phyloP scores from a whole-genome alignment of 1,140 invertebrate species.

The Platyura marginata region DNA sequence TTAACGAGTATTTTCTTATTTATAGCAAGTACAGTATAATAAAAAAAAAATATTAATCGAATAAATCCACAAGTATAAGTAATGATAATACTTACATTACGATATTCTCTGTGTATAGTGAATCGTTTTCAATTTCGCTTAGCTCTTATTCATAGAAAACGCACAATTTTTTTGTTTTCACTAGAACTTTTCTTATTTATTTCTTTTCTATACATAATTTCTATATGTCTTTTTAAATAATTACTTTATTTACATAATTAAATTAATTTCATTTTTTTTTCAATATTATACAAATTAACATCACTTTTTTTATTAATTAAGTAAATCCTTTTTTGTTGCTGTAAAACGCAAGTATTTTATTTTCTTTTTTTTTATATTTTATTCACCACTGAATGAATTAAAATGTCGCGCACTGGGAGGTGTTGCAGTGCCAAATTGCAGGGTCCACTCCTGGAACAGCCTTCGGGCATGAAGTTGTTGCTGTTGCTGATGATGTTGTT shows the following conservation, averaged over 20 bases:
- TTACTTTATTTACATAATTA: neutral
- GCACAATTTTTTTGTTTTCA: no score
- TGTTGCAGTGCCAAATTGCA: conserved; percentile 17
- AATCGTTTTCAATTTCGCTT: no score
- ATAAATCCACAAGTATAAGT: no score
- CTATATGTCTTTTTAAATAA: neutral
- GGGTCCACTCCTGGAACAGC: conserved; percentile 20
- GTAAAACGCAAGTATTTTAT: neutral
- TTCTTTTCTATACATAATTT: no score
- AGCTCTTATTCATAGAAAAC: no score
- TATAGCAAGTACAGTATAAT: no score
- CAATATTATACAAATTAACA: neutral
- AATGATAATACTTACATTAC: no score
- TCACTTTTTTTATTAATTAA: neutral
- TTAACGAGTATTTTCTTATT: no score
- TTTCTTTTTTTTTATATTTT: conserved; percentile 7
- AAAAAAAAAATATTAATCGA: no score
- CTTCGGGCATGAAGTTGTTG: conserved; percentile 23
- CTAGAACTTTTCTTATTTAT: no score
- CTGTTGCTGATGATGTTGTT: conserved; percentile 23
- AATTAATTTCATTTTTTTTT: neutral
- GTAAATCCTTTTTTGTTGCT: neutral
- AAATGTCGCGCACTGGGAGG: conserved; percentile 15
- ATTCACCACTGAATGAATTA: conserved; percentile 20
- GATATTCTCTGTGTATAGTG: no score